These are phyloP conservation scores for Theropithecus gelada DNA, from an alignment of 2,113 vertebrate species.

Conservation along the genomic window DNA sequence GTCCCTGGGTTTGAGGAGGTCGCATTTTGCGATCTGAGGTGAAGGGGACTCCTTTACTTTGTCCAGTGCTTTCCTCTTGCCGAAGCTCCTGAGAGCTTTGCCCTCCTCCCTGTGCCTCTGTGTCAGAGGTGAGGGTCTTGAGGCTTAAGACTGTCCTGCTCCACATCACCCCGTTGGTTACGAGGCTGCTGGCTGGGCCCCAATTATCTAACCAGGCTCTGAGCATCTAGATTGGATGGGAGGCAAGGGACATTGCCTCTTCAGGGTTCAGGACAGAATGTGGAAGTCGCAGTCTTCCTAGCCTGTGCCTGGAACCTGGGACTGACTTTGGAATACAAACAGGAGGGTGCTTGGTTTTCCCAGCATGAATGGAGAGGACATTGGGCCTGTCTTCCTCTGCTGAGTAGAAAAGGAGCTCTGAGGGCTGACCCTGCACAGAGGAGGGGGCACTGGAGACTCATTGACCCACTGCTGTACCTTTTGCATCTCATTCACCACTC, in stretches of 20 bases:
- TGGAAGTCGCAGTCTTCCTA: neutral
- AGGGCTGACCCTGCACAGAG: neutral
- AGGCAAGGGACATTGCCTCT: neutral
- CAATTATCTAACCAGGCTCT: neutral
- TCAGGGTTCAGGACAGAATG: neutral
- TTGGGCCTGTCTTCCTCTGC: neutral
- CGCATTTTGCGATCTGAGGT: neutral
- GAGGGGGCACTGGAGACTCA: neutral
- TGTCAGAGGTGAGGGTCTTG: neutral
- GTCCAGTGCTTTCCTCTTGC: neutral
- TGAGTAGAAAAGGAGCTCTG: too few species aligned
- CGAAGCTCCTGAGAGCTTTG: neutral
- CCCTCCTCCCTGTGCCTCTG: neutral
- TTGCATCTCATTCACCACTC: neutral
- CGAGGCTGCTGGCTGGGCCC: neutral
- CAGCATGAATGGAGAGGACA: too few species aligned
- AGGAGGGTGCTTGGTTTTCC: neutral
- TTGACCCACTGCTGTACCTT: neutral
- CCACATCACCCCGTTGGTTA: too few species aligned
- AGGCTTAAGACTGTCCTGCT: neutral
- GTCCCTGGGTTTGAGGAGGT: neutral
- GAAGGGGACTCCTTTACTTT: neutral
- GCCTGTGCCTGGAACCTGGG: too few species aligned
- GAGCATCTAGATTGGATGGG: neutral
- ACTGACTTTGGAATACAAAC: neutral